Evolutionary conservation across 2,888 invertebrate species (phyloP).

Genomic region (Buathra laborator): DNA sequence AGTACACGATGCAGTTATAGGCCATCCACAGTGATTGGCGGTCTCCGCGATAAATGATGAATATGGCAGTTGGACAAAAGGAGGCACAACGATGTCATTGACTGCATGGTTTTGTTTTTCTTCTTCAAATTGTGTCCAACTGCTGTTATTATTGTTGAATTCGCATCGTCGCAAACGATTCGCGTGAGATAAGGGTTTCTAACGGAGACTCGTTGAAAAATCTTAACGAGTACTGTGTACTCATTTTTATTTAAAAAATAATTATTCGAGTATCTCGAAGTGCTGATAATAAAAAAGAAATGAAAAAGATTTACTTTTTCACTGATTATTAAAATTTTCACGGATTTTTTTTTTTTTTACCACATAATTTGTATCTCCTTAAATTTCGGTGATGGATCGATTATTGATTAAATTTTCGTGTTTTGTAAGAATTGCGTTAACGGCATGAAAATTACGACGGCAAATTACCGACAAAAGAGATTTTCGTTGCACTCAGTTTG

Average conservation of each 20-base stretch:
- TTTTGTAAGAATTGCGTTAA: background rate
- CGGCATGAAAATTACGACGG: background rate
- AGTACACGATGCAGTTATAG: background rate
- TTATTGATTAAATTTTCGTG: background rate
- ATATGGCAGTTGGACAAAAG: background rate
- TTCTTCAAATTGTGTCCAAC: no score
- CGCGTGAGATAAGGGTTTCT: background rate
- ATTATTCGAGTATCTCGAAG: constrained; percentile 45
- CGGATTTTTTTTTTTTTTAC: no score
- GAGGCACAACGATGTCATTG: background rate
- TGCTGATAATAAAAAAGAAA: constrained; percentile 15
- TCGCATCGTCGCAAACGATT: background rate
- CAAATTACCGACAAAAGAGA: background rate
- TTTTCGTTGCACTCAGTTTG: background rate
- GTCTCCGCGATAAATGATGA: background rate
- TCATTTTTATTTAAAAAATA: constrained; percentile 28
- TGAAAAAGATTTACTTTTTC: background rate
- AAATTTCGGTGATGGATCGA: background rate
- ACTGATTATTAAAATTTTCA: background rate
- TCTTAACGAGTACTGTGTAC: constrained; percentile 39
- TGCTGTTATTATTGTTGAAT: background rate
- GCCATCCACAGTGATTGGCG: background rate
- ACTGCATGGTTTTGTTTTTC: no score
- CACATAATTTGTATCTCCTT: no score
- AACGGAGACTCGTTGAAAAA: background rate